Conservation (phyloP, 92 coral and sea anemone genomes). For the Actinostola sp. region DNA sequence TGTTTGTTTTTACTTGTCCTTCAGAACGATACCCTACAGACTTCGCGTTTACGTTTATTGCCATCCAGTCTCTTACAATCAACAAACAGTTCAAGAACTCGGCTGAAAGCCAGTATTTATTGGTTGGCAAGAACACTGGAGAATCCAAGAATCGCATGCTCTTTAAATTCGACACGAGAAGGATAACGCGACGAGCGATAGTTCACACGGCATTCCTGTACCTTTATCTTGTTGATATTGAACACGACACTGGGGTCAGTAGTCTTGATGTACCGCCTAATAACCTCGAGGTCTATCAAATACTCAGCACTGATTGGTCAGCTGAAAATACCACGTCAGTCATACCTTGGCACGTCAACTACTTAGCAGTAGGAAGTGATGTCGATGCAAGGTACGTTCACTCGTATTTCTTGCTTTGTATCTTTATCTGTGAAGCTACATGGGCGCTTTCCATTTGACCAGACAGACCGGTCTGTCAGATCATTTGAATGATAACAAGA, state of each 20-base stretch:
- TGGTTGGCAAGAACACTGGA: slow-evolving; percentile 71
- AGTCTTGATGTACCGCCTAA: slow-evolving; percentile 60
- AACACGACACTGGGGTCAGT: slow-evolving; percentile 35
- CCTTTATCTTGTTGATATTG: slow-evolving; percentile 66
- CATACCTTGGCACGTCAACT: slow-evolving; percentile 93
- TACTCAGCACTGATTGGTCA: slow-evolving; percentile 89
- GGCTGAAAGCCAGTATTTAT: slow-evolving; percentile 62
- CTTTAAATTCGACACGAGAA: slow-evolving; percentile 75
- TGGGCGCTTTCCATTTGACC: no score
- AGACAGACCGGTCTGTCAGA: no score
- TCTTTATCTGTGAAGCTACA: no score
- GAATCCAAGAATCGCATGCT: slow-evolving; percentile 77
- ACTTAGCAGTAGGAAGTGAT: slow-evolving; percentile 81
- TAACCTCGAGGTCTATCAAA: slow-evolving; percentile 76
- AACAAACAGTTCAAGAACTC: slow-evolving; percentile 52
- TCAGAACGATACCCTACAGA: slow-evolving; percentile 72
- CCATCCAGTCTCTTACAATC: slow-evolving; percentile 62
- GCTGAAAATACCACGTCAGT: slow-evolving; percentile 77
- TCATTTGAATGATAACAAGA: no score
- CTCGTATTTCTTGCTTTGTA: no score
- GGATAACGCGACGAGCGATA: slow-evolving; percentile 67
- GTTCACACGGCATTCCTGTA: slow-evolving; percentile 80
- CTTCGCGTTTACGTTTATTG: slow-evolving; percentile 59
- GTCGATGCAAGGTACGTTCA: slow-evolving; percentile 51
- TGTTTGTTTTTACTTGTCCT: no score